Evolutionary conservation across 2,113 vertebrate species (phyloP).

Genomic region (Forbesichthys agassizii): DNA sequence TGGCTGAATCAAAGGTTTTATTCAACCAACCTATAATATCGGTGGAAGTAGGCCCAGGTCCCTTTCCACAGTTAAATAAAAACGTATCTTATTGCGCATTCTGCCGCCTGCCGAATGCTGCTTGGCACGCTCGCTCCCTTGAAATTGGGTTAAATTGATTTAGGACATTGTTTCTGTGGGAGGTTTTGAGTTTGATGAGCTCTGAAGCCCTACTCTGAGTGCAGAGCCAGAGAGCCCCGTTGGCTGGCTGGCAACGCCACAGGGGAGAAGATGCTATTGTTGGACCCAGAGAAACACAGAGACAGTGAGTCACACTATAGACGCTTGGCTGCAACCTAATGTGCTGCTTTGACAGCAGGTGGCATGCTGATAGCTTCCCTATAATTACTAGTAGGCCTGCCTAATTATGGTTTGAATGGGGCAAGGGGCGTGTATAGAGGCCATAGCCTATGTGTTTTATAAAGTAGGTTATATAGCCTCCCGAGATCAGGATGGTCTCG

Average conservation of each 20-base stretch:
- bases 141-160: slow-evolving; percentile 59
- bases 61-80: too few species aligned
- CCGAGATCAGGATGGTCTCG: too few species aligned
- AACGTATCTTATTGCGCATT: too few species aligned
- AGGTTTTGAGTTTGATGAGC: slow-evolving; percentile 61
- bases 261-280: slow-evolving; percentile 60
- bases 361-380: slow-evolving; percentile 33
- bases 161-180: slow-evolving; percentile 44
- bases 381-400: slow-evolving; percentile 24
- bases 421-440: not conserved
- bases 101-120: too few species aligned
- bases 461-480: too few species aligned
- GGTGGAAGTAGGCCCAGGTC: too few species aligned
- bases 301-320: slow-evolving; percentile 25
- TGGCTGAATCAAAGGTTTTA: too few species aligned
- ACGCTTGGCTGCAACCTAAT: slow-evolving; percentile 35
- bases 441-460: not conserved
- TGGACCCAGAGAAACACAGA: slow-evolving; percentile 41
- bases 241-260: slow-evolving; percentile 44
- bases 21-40: too few species aligned
- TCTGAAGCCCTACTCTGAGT: slow-evolving; percentile 44
- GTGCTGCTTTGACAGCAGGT: slow-evolving; percentile 47
- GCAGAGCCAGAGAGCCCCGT: slow-evolving; percentile 46
- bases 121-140: slow-evolving; percentile 9
- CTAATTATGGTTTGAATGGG: not conserved